These are phyloP conservation scores for Setophaga coronata DNA, from an alignment of 2,113 vertebrate species.

Conservation along the genomic window DNA sequence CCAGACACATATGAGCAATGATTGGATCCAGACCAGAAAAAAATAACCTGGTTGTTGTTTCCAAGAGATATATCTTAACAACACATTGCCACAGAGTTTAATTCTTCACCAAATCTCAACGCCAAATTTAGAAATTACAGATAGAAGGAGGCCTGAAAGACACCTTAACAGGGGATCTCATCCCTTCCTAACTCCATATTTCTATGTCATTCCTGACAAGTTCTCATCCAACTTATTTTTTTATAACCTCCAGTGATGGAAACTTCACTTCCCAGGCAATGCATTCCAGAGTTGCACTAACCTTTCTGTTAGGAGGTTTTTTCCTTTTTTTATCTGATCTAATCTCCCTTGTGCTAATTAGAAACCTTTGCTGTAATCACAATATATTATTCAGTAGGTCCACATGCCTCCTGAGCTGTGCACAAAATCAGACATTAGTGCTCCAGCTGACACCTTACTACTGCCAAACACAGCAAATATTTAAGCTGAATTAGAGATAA, in stretches of 20 bases:
- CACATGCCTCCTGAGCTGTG: background rate
- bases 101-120: background rate
- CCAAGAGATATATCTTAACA: background rate
- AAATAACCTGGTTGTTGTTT: background rate
- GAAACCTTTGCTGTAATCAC: background rate
- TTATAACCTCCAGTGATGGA: background rate
- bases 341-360: constrained; percentile 9
- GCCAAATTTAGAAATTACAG: background rate
- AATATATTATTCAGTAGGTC: background rate
- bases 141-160: background rate
- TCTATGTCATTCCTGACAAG: background rate
- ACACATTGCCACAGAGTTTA: background rate
- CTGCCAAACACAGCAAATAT: constrained; percentile 52
- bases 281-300: background rate
- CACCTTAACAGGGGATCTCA: background rate
- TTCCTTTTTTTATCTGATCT: constrained; percentile 21
- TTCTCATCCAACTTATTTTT: background rate
- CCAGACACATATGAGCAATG: background rate
- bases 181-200: background rate
- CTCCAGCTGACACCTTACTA: background rate
- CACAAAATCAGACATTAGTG: background rate
- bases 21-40: background rate
- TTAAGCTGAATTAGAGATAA: constrained; percentile 38
- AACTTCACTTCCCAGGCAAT: background rate
- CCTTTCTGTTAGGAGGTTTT: background rate